Base-by-base conservation (phyloP, 1,140 invertebrate species). In the Harpegnathos saltator region DNA sequence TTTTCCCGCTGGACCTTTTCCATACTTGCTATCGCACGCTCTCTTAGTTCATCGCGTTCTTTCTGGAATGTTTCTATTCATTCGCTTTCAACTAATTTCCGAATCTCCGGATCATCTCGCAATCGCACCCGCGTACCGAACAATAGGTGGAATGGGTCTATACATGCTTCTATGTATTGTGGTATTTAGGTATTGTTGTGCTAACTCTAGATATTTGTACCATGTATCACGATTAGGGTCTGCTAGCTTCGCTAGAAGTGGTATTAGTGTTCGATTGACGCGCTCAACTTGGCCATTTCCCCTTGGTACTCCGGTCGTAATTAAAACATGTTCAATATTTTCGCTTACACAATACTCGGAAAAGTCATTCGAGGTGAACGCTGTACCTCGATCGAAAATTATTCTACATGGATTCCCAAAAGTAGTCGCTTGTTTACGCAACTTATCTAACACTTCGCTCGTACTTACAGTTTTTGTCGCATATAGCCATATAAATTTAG, bases 41-140 rank as follows among this genome's bases (percentile, higher is more conserved):
- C 29, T 33, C 69, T 26, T n/a, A 72, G 15, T 14, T 38, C 54
- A 22, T 72, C 29, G 3, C 54, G 69, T 0, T 61, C 17, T 11
- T n/a, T 1, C 4, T 65, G 24, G 3, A 82, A 59, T 15, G 7
- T 11, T 17, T 5, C 15, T 15, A 48, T 48, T 38, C 59, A 72
- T 1, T 72, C 69, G 2, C 44, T 58, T 12, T 72, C 54, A 3
- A 72, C 11, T 19, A 72, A 12, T 44, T 59, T 9, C 22, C 33
- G 4, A 44, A 72, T 24, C 1, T 56, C 24, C 5, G 22, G 29
- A n/a, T 72, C 29, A 7, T 72, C 54, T 15, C 1, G 17, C 4
- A 72, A 72, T 3, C 22, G 63, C n/a, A n/a, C n/a, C n/a, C n/a
- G n/a, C n/a, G n/a, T n/a, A n/a, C 65, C 65, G 19, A 69, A 52